These are phyloP conservation scores for Hypocryptadius cinnamomeus DNA, from an alignment of 2,113 vertebrate genomes.

Conservation along the genomic window DNA sequence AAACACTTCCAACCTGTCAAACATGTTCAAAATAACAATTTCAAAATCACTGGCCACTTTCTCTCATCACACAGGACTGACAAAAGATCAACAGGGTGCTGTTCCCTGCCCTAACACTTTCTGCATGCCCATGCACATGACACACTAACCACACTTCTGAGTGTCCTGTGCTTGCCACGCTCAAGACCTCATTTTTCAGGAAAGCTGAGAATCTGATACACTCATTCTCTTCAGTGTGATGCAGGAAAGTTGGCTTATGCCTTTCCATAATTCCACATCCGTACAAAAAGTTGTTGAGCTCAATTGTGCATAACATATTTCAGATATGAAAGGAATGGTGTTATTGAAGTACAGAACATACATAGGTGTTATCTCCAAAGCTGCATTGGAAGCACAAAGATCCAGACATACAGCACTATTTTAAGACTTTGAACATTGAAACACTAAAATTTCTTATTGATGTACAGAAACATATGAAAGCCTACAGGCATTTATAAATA, in stretches of 20 bases:
- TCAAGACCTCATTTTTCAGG: background rate
- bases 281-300: background rate
- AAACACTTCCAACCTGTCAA: background rate
- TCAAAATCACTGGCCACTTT: background rate
- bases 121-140: too few relatives aligned
- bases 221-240: background rate
- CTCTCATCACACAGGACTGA: background rate
- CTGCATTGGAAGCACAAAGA: background rate
- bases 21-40: background rate
- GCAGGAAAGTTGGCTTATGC: background rate
- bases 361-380: background rate
- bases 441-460: background rate
- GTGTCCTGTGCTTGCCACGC: background rate
- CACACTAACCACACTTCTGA: too few relatives aligned
- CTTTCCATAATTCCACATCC: background rate
- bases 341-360: background rate
- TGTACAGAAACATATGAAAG: background rate
- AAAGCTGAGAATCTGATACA: background rate
- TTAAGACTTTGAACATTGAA: background rate
- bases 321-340: background rate
- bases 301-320: background rate
- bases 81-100: background rate
- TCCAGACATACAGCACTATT: background rate
- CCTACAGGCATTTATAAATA: background rate
- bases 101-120: background rate